A percentile compares a stretch with the other conserved stretches of the same genome.
Evolutionary conservation across 2,113 vertebrate species (phyloP).

Genomic region (Oxyruncus cristatus): DNA sequence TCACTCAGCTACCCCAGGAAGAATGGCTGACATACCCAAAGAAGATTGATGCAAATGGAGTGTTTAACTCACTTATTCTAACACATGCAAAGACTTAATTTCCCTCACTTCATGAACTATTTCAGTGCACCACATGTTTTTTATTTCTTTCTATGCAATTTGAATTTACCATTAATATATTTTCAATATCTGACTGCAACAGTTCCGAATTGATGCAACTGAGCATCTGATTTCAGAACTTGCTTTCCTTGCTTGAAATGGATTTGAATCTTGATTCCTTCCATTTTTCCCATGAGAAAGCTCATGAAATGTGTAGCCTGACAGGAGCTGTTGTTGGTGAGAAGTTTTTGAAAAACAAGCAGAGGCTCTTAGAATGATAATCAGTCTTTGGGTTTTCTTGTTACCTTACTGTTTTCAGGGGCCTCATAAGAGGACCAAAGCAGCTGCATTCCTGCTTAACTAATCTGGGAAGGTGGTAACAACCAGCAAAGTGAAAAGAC

Average conservation of each 20-base stretch:
- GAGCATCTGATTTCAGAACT: not conserved
- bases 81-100: not conserved
- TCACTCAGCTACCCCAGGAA: not conserved
- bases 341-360: not conserved
- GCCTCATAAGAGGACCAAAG: not conserved
- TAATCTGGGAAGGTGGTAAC: not conserved
- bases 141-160: not conserved
- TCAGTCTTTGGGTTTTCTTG: not conserved
- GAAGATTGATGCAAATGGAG: not conserved
- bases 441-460: not conserved
- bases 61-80: not conserved
- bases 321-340: not conserved
- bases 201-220: not conserved
- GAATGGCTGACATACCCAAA: not conserved
- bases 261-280: not conserved
- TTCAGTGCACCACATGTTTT: not conserved
- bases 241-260: not conserved
- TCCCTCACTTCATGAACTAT: not conserved
- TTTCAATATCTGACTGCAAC: not conserved
- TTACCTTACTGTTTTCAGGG: not conserved
- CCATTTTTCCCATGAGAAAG: constrained; percentile 7
- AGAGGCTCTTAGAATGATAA: not conserved
- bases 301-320: not conserved
- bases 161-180: not conserved
- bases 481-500: not conserved